These are phyloP conservation scores for Rousettus leschenaultii DNA, from an alignment of 2,113 vertebrate genomes.

Conservation along the genomic window DNA sequence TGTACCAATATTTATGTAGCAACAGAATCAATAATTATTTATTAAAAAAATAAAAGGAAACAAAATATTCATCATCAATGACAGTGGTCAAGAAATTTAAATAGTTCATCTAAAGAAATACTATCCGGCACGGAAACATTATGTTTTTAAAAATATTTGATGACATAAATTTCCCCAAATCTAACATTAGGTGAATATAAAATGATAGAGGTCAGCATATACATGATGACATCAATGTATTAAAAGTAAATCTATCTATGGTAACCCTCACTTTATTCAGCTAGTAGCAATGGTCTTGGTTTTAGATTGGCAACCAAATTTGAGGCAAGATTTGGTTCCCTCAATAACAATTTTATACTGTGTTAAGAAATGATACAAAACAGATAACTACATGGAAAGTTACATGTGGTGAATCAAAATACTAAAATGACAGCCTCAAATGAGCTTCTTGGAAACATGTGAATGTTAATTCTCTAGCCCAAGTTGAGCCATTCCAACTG, in stretches of 20 bases:
- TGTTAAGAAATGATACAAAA: neutral
- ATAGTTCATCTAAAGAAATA: neutral
- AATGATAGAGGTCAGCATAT: neutral
- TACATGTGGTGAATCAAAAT: neutral
- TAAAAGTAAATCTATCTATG: neutral
- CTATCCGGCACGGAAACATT: neutral
- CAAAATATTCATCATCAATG: neutral
- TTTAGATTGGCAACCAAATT: neutral
- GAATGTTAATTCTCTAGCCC: neutral
- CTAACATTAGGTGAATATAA: neutral
- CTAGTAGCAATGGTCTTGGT: neutral
- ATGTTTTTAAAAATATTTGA: neutral
- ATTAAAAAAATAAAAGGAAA: neutral
- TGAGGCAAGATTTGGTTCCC: neutral
- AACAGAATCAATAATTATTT: neutral
- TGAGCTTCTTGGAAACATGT: neutral
- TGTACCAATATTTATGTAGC: neutral
- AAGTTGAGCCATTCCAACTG: neutral
- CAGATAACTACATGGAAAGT: neutral
- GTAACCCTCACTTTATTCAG: neutral
- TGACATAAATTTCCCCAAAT: neutral
- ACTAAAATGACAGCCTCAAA: neutral
- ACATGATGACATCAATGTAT: neutral
- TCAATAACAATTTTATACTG: neutral
- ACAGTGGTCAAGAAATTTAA: neutral